Evolutionary conservation across 2,113 vertebrate genomes (phyloP).

Genomic region (Tichodroma muraria): DNA sequence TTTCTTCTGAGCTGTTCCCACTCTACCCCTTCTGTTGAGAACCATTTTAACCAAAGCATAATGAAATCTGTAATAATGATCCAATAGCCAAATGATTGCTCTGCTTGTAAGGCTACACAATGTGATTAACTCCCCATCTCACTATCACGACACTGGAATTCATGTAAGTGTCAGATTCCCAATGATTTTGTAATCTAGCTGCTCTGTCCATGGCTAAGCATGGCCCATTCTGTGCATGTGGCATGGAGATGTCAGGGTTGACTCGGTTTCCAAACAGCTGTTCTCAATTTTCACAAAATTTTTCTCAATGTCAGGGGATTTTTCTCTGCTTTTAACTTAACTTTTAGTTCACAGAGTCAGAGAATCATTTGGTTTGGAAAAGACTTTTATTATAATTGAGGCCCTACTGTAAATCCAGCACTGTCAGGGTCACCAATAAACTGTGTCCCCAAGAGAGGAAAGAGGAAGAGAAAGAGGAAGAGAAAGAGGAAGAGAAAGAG

Average conservation of each 20-base stretch:
- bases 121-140: background rate
- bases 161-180: background rate
- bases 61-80: background rate
- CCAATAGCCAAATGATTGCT: background rate
- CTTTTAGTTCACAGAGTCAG: background rate
- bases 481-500: too few species aligned
- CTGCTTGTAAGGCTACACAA: background rate
- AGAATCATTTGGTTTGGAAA: background rate
- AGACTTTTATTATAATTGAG: background rate
- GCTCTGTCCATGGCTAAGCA: background rate
- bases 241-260: background rate
- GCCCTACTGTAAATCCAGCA: background rate
- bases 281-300: background rate
- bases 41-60: background rate
- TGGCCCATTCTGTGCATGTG: background rate
- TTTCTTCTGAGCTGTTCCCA: background rate
- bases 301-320: too few species aligned
- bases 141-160: background rate
- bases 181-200: background rate
- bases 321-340: background rate
- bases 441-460: too few species aligned
- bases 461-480: too few species aligned
- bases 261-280: accelerated
- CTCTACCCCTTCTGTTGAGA: background rate
- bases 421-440: too few species aligned